Percentiles rank a stretch among this genome's conserved stretches.
Conservation (phyloP, 2,113 vertebrate genomes). For the Cyphomyrus discorhynchus region DNA sequence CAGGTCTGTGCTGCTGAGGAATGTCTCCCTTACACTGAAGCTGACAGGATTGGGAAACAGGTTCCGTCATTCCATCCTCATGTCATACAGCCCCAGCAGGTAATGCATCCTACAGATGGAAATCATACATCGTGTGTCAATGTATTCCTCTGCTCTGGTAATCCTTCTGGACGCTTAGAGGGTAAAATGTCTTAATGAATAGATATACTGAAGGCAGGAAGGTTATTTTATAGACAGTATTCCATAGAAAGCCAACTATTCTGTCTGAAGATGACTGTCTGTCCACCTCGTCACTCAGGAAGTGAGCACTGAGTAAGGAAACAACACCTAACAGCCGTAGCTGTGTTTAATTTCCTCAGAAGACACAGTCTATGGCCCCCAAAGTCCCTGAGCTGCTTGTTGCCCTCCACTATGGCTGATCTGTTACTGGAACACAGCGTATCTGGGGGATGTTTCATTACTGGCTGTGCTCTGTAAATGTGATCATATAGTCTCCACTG, state of each 20-base stretch:
- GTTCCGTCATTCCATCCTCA: background rate
- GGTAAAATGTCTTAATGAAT: background rate
- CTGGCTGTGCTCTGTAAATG: background rate
- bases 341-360: background rate
- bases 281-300: background rate
- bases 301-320: background rate
- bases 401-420: background rate
- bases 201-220: background rate
- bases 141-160: background rate
- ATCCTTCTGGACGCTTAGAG: background rate
- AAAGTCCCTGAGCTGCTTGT: background rate
- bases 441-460: slow-evolving; percentile 14
- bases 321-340: background rate
- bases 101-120: background rate
- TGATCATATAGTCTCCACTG: slow-evolving; percentile 1
- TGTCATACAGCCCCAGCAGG: background rate
- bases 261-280: background rate
- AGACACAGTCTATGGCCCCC: background rate
- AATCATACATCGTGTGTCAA: background rate
- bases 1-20: background rate
- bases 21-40: background rate
- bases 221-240: background rate
- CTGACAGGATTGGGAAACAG: background rate
- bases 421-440: background rate
- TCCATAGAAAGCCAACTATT: background rate